A percentile compares a stretch with the other conserved stretches of the same genome.
phyloP scores from a whole-genome alignment of 1,140 invertebrate genomes.

The Linepithema humile region DNA sequence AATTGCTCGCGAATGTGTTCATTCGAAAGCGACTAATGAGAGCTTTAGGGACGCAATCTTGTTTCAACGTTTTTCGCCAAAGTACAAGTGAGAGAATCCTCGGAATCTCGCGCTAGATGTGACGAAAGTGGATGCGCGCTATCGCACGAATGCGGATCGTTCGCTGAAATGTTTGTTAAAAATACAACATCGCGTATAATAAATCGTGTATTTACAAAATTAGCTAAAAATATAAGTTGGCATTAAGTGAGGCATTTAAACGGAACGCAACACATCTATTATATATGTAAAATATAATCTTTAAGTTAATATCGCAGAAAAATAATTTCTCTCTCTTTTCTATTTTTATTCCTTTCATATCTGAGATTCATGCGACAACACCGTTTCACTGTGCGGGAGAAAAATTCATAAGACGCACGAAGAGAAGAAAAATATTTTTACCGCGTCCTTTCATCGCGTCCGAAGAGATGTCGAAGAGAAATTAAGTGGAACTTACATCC shows the following conservation, averaged over 20 bases:
- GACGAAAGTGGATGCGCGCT: neutral
- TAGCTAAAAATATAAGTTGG: too few species aligned
- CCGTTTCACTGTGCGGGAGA: too few species aligned
- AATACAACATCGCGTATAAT: too few species aligned
- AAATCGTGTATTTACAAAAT: too few species aligned
- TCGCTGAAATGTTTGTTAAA: too few species aligned
- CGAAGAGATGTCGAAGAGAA: conserved; percentile 34
- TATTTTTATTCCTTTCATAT: too few species aligned
- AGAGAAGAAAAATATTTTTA: conserved; percentile 35
- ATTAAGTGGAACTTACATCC: conserved; percentile 41
- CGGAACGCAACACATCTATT: too few species aligned
- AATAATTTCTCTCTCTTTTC: neutral
- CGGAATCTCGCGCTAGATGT: neutral
- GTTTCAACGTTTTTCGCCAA: neutral
- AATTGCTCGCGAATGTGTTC: conserved; percentile 46
- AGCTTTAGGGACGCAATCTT: neutral
- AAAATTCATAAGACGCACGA: neutral
- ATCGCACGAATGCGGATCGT: too few species aligned
- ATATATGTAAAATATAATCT: too few species aligned
- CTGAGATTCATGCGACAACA: neutral
- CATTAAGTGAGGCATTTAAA: too few species aligned
- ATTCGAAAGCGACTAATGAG: conserved; percentile 39
- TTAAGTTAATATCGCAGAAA: neutral
- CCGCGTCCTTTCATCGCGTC: neutral
- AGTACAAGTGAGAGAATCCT: neutral